Evolutionary conservation across 2,888 invertebrate species (phyloP).

Genomic region (Machimus atricapillus): DNA sequence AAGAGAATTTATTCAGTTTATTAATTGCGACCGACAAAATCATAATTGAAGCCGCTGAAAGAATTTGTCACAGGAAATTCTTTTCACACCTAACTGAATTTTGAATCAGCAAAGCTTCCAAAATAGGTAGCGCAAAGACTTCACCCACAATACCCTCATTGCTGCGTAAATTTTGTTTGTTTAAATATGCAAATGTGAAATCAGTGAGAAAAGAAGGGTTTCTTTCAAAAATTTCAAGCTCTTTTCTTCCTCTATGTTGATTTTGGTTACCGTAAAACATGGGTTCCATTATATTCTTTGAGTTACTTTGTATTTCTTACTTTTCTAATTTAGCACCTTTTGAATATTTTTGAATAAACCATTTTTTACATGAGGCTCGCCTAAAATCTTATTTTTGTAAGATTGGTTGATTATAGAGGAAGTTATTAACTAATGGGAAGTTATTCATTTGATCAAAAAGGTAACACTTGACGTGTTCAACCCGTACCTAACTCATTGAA

Average conservation of each 20-base stretch:
- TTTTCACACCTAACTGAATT: not conserved
- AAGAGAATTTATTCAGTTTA: not conserved
- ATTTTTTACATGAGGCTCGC: not conserved
- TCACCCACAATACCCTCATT: not conserved
- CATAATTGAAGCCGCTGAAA: not conserved
- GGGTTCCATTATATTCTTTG: not conserved
- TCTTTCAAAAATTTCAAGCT: not conserved
- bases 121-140: not conserved
- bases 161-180: not conserved
- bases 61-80: not conserved
- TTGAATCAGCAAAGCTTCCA: not conserved
- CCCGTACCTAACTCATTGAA: not conserved
- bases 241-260: not conserved
- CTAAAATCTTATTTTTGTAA: not conserved
- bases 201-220: not conserved
- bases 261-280: not conserved
- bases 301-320: not conserved
- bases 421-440: too few relatives aligned
- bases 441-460: too few relatives aligned
- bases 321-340: not conserved
- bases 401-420: not conserved
- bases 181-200: not conserved
- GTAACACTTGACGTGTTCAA: too few relatives aligned
- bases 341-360: not conserved
- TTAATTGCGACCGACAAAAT: not conserved